Conservation (phyloP, 2,888 invertebrate genomes). For the Chymomyza fuscimana region DNA sequence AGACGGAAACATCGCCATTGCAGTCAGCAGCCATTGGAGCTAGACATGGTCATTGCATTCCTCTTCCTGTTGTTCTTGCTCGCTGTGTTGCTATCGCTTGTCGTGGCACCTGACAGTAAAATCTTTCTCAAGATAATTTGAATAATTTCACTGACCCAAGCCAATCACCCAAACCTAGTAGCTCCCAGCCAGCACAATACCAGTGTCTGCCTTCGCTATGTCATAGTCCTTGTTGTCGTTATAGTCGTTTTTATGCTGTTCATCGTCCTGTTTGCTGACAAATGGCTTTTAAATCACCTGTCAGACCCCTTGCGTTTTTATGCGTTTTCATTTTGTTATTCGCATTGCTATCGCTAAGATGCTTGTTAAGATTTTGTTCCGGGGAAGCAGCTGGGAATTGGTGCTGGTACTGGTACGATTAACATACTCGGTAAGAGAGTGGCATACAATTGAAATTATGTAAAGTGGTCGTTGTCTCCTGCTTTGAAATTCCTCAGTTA, state of each 20-base stretch:
- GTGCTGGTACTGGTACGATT: neutral
- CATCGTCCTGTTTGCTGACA: slow-evolving; percentile 49
- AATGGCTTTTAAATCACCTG: slow-evolving; percentile 73
- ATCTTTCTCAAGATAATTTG: slow-evolving; percentile 66
- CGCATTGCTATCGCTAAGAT: slow-evolving; percentile 1
- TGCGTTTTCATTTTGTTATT: slow-evolving; percentile 17
- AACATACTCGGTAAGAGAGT: neutral
- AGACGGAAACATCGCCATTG: slow-evolving; percentile 28
- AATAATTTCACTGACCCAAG: slow-evolving; percentile 72
- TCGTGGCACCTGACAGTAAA: slow-evolving; percentile 61
- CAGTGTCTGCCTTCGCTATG: neutral
- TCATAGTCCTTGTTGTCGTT: neutral
- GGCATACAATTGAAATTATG: neutral
- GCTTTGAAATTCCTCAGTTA: neutral
- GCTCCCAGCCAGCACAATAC: slow-evolving; percentile 11
- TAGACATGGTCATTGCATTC: slow-evolving; percentile 26
- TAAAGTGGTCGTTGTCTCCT: neutral
- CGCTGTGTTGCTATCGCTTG: slow-evolving; percentile 10
- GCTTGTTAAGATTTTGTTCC: neutral
- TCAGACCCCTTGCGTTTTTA: slow-evolving; percentile 40
- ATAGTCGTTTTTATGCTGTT: no score
- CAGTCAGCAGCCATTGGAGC: slow-evolving; percentile 21
- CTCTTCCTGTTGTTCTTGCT: slow-evolving; percentile 23
- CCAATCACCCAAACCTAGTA: slow-evolving; percentile 53
- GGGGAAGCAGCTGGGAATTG: neutral